Evolutionary conservation across 2,113 vertebrate species (phyloP).

Genomic region (Prinia subflava): DNA sequence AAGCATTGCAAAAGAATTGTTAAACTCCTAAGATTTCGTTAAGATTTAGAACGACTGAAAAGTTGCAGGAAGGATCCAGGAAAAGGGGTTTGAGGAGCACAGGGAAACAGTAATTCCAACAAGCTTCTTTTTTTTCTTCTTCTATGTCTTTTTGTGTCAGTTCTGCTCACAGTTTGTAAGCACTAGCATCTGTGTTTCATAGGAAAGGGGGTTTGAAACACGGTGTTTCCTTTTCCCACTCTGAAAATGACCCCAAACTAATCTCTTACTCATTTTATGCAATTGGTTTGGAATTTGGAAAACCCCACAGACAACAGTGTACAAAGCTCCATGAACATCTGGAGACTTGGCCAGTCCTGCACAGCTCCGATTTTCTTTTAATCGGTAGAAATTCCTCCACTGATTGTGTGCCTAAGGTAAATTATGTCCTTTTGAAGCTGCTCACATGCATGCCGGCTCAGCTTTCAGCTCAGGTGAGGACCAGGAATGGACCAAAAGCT

Average conservation of each 20-base stretch:
- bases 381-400: conserved; percentile 28
- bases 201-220: neutral
- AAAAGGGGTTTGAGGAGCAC: neutral
- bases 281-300: conserved; percentile 52
- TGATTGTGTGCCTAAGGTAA: conserved; percentile 52
- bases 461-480: neutral
- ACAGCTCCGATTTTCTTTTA: neutral
- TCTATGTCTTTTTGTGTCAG: neutral
- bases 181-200: conserved; percentile 13
- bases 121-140: neutral
- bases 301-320: neutral
- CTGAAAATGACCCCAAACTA: conserved; percentile 22
- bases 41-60: neutral
- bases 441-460: neutral
- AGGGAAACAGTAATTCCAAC: neutral
- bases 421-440: conserved; percentile 51
- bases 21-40: neutral
- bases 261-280: conserved; percentile 14
- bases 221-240: rapidly evolving
- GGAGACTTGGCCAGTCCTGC: conserved; percentile 26
- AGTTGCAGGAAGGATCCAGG: neutral
- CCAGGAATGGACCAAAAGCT: neutral
- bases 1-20: neutral
- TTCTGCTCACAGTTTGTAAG: neutral
- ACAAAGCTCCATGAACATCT: conserved; percentile 41